Base-by-base conservation (phyloP, 1,140 invertebrate genomes). In the Drosophila punjabiensis region DNA sequence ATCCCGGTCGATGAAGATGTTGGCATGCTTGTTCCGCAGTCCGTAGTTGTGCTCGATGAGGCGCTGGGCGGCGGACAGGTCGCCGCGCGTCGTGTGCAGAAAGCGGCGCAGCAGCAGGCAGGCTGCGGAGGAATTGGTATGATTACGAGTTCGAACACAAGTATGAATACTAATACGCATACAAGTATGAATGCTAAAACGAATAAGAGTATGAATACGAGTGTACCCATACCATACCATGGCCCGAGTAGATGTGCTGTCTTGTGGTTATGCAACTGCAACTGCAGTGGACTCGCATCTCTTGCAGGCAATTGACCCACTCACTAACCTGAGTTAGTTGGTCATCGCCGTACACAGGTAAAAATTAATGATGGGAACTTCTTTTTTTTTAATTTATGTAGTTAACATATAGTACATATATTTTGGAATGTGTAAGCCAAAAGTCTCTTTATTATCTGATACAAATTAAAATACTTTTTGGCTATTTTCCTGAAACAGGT, bases 1-100 rank as follows among this genome's bases (percentile, higher is more conserved):
- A 93, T 96, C 96, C 47, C 96, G 93, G 48, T 96, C 94, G 59
- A 92, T 92, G 84, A 96, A 96, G 76, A 96, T 94, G 79, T 96
- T 95, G 4, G 95, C 94, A 14, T 95, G 94, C 65, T 94, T 95
- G 14, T 94, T 94, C 13, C 96, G 94, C 73, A 96, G 92, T 28
- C 94, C 95, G 82, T 95, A 96, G 91, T 96, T 96, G 55, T 95
- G 82, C 68, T 95, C 94, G 70, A 96, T 94, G 70, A 95, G 94
- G 14, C 92, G 93, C 91, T 96, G 95, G 0, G 95, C 94, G 8
- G 94, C 93, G 68, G 95, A 94, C 30, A 95, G 66, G 76, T 95
- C 95, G 75, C 83, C 92, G 11, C 93, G 89, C 59, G 94, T 94
- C 65, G 94, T 94, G 37, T 94, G 85, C 75, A 92, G 66, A 78